Conservation (phyloP, 2,888 invertebrate genomes). For the Eugnorisma glareosa region DNA sequence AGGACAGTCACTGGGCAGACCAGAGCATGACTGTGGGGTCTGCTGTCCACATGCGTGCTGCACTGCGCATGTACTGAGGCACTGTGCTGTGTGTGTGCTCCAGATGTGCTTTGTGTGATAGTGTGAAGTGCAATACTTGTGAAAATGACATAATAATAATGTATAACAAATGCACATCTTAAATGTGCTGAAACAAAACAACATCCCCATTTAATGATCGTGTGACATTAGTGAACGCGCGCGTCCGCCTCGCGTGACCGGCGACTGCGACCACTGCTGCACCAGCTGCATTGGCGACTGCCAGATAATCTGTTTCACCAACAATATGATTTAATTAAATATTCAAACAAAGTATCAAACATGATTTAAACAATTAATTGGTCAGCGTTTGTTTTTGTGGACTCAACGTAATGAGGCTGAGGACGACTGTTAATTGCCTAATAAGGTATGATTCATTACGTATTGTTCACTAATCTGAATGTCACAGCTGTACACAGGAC, state of each 20-base stretch:
- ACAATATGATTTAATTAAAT: not conserved
- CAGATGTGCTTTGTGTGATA: not conserved
- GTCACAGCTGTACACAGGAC: slow-evolving; percentile 5
- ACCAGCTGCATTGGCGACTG: not conserved
- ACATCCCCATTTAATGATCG: not conserved
- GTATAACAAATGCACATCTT: slow-evolving; percentile 9
- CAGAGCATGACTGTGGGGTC: not conserved
- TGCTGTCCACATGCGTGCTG: not conserved
- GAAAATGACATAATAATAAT: too few relatives aligned
- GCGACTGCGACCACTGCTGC: not conserved
- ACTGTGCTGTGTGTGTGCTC: not conserved
- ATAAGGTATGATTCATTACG: slow-evolving; percentile 24
- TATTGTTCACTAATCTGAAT: slow-evolving; percentile 6
- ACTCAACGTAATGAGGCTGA: slow-evolving; percentile 24
- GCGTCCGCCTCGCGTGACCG: not conserved
- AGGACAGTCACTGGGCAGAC: not conserved
- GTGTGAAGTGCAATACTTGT: slow-evolving; percentile 18
- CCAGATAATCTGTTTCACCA: not conserved
- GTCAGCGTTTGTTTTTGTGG: slow-evolving; percentile 8
- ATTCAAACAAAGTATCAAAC: not conserved
- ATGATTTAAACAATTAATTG: slow-evolving; percentile 5
- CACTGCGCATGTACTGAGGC: not conserved
- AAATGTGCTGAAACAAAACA: not conserved
- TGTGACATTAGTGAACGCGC: slow-evolving; percentile 26
- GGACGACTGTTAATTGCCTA: slow-evolving; percentile 15